phyloP scores from a whole-genome alignment of 2,888 invertebrate genomes.

The Lasius platythorax region DNA sequence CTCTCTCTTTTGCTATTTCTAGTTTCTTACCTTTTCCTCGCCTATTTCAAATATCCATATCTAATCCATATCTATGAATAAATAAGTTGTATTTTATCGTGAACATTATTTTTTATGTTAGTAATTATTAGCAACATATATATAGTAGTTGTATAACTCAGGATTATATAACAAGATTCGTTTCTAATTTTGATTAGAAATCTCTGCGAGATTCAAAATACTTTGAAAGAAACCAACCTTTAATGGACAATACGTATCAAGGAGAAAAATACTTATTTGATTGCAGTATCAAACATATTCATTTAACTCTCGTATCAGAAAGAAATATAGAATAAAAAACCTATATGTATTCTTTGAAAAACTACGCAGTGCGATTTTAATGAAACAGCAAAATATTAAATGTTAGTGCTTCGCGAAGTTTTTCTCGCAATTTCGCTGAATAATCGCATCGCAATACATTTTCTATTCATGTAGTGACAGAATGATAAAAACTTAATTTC shows the following conservation, averaged over 20 bases:
- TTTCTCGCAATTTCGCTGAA: not conserved
- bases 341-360: not conserved
- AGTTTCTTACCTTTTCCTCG: not conserved
- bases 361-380: not conserved
- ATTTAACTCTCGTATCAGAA: not conserved
- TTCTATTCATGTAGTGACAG: not conserved
- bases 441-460: not conserved
- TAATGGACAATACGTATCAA: conserved; percentile 57
- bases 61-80: not conserved
- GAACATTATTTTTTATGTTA: not conserved
- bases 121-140: conserved; percentile 25
- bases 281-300: conserved; percentile 42
- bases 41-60: not conserved
- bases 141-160: not conserved
- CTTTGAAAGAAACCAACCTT: conserved; percentile 62
- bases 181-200: conserved; percentile 69
- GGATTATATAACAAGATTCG: conserved; percentile 59
- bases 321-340: not conserved
- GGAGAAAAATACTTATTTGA: conserved; percentile 36
- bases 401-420: not conserved
- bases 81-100: not conserved
- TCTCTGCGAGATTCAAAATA: conserved; percentile 37
- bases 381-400: not conserved
- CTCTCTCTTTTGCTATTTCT: not conserved
- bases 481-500: conserved; percentile 24